Percentiles rank a stretch among this genome's conserved stretches.
Evolutionary conservation across 1,140 invertebrate species (phyloP).

Genomic region (Patella vulgata): DNA sequence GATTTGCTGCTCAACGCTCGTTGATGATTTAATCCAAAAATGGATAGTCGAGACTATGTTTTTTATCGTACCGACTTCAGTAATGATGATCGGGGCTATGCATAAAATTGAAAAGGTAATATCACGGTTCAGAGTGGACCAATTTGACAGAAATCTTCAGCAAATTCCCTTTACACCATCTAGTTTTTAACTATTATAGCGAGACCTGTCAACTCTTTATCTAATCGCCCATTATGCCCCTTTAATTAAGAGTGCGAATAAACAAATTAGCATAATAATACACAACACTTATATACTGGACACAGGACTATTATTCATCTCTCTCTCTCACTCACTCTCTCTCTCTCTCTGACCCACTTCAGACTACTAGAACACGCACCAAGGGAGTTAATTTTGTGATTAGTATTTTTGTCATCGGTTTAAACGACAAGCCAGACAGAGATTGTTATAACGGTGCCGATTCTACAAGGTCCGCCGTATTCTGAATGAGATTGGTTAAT

Average conservation of each 20-base stretch:
- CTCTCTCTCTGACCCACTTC: not conserved
- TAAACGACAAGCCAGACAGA: not conserved
- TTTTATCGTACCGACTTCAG: no score
- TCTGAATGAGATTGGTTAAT: slow-evolving; percentile 1
- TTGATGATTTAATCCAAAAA: no score
- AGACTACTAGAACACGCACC: not conserved
- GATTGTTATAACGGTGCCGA: not conserved
- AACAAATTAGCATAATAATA: not conserved
- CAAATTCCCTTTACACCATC: no score
- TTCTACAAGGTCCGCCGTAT: not conserved
- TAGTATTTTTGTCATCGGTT: not conserved
- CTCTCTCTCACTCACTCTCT: not conserved
- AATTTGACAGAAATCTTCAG: no score
- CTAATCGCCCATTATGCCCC: no score
- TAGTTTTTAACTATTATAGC: no score
- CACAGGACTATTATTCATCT: not conserved
- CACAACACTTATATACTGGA: not conserved
- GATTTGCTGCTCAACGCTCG: no score
- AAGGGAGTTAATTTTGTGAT: not conserved
- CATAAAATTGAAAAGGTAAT: not conserved
- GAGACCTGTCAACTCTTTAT: no score
- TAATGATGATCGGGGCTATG: not conserved
- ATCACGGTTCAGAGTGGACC: no score
- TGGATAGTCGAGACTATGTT: no score
- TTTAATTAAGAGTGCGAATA: no score